phyloP scores from a whole-genome alignment of 1,140 invertebrate species.

The Trichomalopsis sarcophagae region DNA sequence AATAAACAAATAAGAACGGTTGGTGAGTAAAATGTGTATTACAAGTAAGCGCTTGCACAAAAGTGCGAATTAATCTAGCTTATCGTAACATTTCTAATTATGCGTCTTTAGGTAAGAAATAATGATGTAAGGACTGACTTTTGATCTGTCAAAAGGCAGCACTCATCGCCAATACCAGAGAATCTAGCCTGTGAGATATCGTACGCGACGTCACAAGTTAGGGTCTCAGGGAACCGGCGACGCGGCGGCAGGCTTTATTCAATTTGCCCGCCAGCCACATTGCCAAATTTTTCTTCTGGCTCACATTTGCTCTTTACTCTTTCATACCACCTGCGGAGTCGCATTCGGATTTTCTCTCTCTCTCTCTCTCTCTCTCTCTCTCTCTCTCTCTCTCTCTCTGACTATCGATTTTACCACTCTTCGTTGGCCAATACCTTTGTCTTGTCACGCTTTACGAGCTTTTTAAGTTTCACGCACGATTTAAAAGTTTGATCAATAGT shows the following conservation, averaged over 20 bases:
- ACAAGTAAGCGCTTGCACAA: too few relatives aligned
- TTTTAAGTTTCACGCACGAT: too few relatives aligned
- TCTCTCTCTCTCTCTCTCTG: slow-evolving; percentile 46
- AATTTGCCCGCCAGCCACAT: slow-evolving; percentile 67
- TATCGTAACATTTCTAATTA: neutral
- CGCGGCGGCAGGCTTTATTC: slow-evolving; percentile 73
- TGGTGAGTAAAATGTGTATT: too few relatives aligned
- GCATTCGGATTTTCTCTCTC: too few relatives aligned
- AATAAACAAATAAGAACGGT: too few relatives aligned
- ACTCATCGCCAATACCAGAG: slow-evolving; percentile 81
- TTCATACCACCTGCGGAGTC: neutral
- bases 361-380: too few relatives aligned
- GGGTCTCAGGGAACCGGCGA: slow-evolving; percentile 85
- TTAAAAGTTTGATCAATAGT: too few relatives aligned
- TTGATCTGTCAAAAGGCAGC: slow-evolving; percentile 72
- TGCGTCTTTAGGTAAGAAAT: slow-evolving; percentile 37
- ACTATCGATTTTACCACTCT: neutral
- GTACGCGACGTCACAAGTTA: slow-evolving; percentile 82
- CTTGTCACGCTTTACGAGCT: neutral
- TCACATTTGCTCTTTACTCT: slow-evolving; percentile 28
- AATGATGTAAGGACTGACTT: slow-evolving; percentile 68
- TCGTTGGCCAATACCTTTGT: neutral
- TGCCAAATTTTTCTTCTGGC: slow-evolving; percentile 32
- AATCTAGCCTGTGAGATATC: slow-evolving; percentile 83
- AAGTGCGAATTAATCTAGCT: too few relatives aligned